These are phyloP conservation scores for Sebastes vulpes DNA, from an alignment of 2,797 vertebrate genomes.

Conservation along the genomic window DNA sequence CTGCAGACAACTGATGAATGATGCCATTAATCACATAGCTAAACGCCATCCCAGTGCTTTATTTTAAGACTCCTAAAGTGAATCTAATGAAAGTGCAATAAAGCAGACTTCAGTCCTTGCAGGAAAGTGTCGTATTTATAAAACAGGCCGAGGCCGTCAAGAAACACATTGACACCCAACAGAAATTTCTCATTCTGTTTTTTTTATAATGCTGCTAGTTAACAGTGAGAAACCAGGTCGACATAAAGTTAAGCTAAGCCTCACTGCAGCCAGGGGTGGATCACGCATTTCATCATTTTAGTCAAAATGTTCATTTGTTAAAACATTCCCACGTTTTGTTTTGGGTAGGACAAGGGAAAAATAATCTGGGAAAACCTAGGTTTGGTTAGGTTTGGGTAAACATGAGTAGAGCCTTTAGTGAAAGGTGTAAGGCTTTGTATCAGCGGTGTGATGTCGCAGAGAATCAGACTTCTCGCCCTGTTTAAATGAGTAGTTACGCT, in stretches of 20 bases:
- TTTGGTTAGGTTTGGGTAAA: conserved; percentile 10
- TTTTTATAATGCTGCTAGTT: conserved; percentile 20
- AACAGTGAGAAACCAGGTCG: not conserved
- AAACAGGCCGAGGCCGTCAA: conserved; percentile 32
- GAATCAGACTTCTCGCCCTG: conserved; percentile 12
- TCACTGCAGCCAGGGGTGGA: conserved; percentile 20
- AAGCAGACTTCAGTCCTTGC: conserved; percentile 34
- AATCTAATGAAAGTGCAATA: conserved; percentile 66
- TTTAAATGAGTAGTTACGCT: conserved; percentile 7
- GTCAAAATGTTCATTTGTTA: not conserved
- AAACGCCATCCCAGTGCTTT: conserved; percentile 58
- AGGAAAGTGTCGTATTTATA: conserved; percentile 7
- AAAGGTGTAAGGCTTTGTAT: conserved; percentile 12
- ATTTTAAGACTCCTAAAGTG: conserved; percentile 70
- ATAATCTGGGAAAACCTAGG: not conserved
- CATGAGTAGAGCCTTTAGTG: conserved; percentile 17
- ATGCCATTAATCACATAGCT: conserved; percentile 65
- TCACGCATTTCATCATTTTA: conserved; percentile 2
- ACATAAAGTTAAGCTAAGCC: not conserved
- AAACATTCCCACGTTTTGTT: conserved; percentile 9
- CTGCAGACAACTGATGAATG: conserved; percentile 51
- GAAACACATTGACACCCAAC: not conserved
- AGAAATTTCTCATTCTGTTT: not conserved
- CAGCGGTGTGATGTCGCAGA: conserved; percentile 36
- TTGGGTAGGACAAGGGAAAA: conserved; percentile 11